Base-by-base conservation (phyloP, 1,140 invertebrate species). In the Papilio helenus region DNA sequence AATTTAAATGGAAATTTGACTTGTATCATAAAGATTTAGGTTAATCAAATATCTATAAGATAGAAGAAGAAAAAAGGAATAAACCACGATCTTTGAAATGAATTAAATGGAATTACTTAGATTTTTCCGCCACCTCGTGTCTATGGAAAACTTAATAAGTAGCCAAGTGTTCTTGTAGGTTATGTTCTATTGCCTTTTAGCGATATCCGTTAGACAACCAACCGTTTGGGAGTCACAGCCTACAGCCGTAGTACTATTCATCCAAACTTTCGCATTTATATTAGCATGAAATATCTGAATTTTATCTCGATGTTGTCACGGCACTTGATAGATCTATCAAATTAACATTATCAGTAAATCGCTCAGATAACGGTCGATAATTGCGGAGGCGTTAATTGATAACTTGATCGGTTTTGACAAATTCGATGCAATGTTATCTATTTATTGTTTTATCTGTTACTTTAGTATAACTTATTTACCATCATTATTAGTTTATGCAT, bases 351-450 rank as follows among this genome's bases (percentile, higher is more conserved):
- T 68, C 26, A 16, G 26, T 16, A 29, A 68, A 68, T 68, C 61
- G 61, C 34, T 68, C 23, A 68, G 61, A 68, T 68, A 68, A 68
- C 23, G 26, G 3, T 68, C 5, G 20, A 61, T 61, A 10, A 61
- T 29, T 68, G 26, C 61, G 61, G 12, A 68, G 61, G 61, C 61
- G 61, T 68, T 18, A 26, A 61, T 26, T 12, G 26, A 68, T 68
- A 18, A 7, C 26, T 29, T 29, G 26, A 68, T 68, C 51, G 3
- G 12, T 58, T 68, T 68, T 68, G 61, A 68, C 61, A 68, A 68
- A 68, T 68, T 68, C 34, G 61, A 68, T 68, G 23, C 26, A 29
- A 68, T 61, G 58, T 61, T 61, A 29, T 68, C 26, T 26, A 65
- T 65, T 65, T 26, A 9, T 26, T 65, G 23, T 29, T 65, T 65